Evolutionary conservation across 2,888 invertebrate genomes (phyloP), one percentile per base, ranked within the genome.

Genomic region (Rapana venosa): DNA sequence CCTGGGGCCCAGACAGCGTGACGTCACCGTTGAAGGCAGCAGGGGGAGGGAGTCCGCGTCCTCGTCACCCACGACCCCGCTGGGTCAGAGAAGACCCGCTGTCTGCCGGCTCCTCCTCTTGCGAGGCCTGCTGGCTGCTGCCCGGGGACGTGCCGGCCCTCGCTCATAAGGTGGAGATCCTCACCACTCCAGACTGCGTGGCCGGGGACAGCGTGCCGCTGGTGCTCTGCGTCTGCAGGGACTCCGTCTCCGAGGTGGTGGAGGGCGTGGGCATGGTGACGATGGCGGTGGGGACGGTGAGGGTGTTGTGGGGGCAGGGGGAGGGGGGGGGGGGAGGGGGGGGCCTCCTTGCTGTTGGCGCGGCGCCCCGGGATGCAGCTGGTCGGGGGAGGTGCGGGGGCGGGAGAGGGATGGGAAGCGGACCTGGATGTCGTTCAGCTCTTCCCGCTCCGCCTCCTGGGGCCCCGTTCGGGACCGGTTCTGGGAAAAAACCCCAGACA

Each of bases 381-480:
- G 90, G 90, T 93, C 93, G 79, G 95, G 93, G 88, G 94, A 95
- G 58, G 95, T 94, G 66, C 94, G 91, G 13, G 95, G 94, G 47
- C 86, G 86, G 1, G 94, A 93, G 35, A 94, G 91, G 90, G 94
- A 93, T 36, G 94, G 93, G 95, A 87, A 94, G 92, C 94, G 93
- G 70, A 95, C 94, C 91, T 94, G 94, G 74, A 87, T 94, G 92
- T 95, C 95, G 92, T 95, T 95, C 90, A 95, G 90, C 89, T 95
- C 95, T 87, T 95, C 95, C 47, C 93, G 94, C 56, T 94, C 94
- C 30, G 92, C 90, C 56, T 93, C 93, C 74, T 92, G 91, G 32
- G 32, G 88, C 90, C 88, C 77, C 86, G 87, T 86, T 90, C 22
- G 79, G 30, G 89, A 87, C 17, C 89, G 89, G 56, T 84, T 85